Evolutionary conservation across 2,888 invertebrate genomes (phyloP).

Genomic region (Pycnomerus fuliginosus): DNA sequence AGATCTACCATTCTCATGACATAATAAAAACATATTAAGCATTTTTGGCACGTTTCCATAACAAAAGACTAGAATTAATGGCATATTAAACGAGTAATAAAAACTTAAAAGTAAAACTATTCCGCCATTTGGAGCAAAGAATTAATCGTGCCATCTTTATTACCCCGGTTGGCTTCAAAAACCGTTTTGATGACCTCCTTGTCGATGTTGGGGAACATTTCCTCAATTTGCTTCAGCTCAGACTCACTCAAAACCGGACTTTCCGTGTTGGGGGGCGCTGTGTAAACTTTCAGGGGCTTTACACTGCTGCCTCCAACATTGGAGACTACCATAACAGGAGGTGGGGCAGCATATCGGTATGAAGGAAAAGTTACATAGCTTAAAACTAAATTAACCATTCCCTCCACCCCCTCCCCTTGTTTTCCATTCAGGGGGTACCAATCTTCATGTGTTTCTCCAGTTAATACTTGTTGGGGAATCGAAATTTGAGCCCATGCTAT

Average conservation of each 20-base stretch:
- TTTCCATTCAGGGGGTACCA: conserved; percentile 94
- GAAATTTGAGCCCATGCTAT: conserved; percentile 92
- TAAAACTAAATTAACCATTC: conserved; percentile 87
- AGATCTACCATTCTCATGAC: too few relatives aligned
- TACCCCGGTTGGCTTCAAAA: conserved; percentile 83
- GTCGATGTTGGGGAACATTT: conserved; percentile 96
- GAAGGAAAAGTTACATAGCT: conserved; percentile 62
- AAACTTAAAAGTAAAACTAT: too few relatives aligned
- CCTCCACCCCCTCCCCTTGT: conserved; percentile 92
- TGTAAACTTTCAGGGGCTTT: conserved; percentile 55
- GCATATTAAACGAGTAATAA: too few relatives aligned
- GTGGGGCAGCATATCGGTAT: conserved; percentile 60
- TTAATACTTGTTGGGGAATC: conserved; percentile 80
- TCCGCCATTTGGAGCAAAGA: conserved; percentile 86
- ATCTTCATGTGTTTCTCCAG: conserved; percentile 90
- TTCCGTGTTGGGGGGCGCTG: conserved; percentile 42
- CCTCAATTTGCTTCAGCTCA: conserved; percentile 77
- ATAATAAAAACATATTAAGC: too few relatives aligned
- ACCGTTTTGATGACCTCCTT: conserved; percentile 90
- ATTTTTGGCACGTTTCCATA: too few relatives aligned
- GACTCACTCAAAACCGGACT: conserved; percentile 56
- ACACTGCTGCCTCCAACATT: conserved; percentile 43
- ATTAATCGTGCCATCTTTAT: conserved; percentile 89
- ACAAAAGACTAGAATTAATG: too few relatives aligned
- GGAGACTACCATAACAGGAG: conserved; percentile 72